These are phyloP conservation scores for Volucella zonaria DNA, from an alignment of 2,888 invertebrate genomes.

Conservation along the genomic window DNA sequence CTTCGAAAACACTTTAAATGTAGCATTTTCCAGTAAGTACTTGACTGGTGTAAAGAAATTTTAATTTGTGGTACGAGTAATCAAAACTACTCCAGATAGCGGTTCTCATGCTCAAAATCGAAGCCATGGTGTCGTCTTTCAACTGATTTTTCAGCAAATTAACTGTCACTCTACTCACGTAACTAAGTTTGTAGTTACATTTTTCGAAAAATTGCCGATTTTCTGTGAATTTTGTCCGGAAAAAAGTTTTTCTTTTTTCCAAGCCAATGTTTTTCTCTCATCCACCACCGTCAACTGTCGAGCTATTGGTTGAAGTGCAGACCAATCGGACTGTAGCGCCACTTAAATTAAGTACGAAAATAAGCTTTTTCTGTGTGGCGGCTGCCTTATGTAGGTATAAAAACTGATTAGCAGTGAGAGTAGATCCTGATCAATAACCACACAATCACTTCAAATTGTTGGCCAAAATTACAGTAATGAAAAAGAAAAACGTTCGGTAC, in stretches of 20 bases:
- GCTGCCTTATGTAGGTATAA: too few species aligned
- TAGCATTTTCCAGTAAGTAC: conserved; percentile 79
- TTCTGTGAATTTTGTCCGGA: conserved; percentile 7
- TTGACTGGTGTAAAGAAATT: conserved; percentile 81
- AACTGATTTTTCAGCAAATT: conserved; percentile 9
- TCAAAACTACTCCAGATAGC: conserved; percentile 64
- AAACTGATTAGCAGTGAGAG: too few species aligned
- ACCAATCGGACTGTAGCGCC: too few species aligned
- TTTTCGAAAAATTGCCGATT: conserved; percentile 22
- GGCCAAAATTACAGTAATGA: too few species aligned
- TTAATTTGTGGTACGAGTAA: conserved; percentile 79
- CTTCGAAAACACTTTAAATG: conserved; percentile 80
- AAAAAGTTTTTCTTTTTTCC: conserved; percentile 9
- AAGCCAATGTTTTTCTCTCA: conserved; percentile 33
- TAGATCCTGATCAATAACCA: too few species aligned
- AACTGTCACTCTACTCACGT: conserved; percentile 1
- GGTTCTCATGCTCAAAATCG: too few species aligned
- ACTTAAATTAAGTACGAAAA: too few species aligned
- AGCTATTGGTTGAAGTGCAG: too few species aligned
- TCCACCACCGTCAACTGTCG: conserved; percentile 33
- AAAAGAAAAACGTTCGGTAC: too few species aligned
- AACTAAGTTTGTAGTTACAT: conserved; percentile 45
- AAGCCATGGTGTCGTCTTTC: too few species aligned
- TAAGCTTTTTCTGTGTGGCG: too few species aligned
- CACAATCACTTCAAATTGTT: too few species aligned